Conservation (phyloP, 2,797 vertebrate species). For the Sarcophilus harrisii region DNA sequence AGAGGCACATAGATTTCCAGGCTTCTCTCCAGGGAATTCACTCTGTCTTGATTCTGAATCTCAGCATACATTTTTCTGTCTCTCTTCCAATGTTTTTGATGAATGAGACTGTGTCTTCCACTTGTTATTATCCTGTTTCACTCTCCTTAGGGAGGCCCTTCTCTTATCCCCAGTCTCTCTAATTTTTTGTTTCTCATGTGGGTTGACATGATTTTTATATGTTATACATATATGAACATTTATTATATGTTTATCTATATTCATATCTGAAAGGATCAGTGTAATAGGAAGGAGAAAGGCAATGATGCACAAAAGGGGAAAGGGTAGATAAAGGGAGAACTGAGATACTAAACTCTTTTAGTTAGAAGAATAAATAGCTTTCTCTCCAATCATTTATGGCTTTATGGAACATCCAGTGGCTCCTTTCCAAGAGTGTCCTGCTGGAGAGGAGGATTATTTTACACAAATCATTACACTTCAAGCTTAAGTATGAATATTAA, state of each 20-base stretch:
- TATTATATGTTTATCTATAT: neutral
- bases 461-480: constrained; percentile 75
- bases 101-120: neutral
- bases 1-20: neutral
- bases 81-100: neutral
- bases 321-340: constrained; percentile 12
- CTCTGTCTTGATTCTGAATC: neutral
- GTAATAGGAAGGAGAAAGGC: neutral
- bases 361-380: constrained; percentile 57
- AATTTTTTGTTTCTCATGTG: no score
- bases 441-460: constrained; percentile 68
- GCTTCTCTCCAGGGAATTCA: neutral
- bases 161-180: no score
- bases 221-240: neutral
- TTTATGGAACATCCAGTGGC: constrained; percentile 59
- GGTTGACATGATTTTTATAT: neutral
- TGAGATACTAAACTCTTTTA: constrained; percentile 40
- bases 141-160: neutral
- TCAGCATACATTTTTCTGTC: neutral
- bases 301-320: neutral
- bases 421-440: constrained; percentile 68
- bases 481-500: constrained; percentile 67
- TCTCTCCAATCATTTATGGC: constrained; percentile 57
- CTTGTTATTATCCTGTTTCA: neutral
- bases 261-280: neutral